Percentiles rank a stretch among this genome's conserved stretches.
These are phyloP conservation scores for Galerucella pusilla DNA, from an alignment of 2,888 invertebrate species.

Conservation along the genomic window DNA sequence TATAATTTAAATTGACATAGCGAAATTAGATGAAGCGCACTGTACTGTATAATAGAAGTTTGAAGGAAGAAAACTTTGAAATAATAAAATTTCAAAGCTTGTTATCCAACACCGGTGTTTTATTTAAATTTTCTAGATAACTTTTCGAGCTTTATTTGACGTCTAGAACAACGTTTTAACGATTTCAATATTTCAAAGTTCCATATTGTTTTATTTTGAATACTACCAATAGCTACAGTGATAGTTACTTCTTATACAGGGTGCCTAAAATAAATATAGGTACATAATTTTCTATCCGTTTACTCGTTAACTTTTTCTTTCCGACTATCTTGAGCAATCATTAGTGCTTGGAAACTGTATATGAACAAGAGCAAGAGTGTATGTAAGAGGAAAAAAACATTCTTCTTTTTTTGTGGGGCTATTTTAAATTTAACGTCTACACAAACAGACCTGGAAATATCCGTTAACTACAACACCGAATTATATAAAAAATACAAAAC, in stretches of 20 bases:
- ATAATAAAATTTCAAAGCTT: conserved; percentile 44
- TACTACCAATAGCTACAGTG: not conserved
- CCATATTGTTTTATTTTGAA: not conserved
- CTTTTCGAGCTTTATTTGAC: conserved; percentile 19
- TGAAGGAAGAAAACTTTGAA: conserved; percentile 36
- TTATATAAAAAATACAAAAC: no score
- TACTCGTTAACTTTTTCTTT: no score
- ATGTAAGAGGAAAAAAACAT: no score
- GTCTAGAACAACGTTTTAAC: conserved; percentile 7
- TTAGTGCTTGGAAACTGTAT: no score
- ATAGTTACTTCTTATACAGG: not conserved
- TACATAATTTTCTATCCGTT: no score
- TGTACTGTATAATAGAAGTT: conserved; percentile 52
- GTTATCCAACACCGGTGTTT: conserved; percentile 18
- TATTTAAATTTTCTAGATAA: conserved; percentile 35
- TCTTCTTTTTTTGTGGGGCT: no score
- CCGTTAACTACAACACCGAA: no score
- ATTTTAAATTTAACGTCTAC: no score
- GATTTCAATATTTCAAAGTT: not conserved
- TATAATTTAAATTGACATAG: conserved; percentile 58
- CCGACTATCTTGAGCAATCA: no score
- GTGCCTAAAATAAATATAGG: no score
- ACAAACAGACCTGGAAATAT: no score
- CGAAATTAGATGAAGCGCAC: conserved; percentile 54
- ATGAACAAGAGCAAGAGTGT: no score